These are phyloP conservation scores for Pachyseris speciosa DNA, from an alignment of 64 coral and sea anemone genomes.

Conservation along the genomic window DNA sequence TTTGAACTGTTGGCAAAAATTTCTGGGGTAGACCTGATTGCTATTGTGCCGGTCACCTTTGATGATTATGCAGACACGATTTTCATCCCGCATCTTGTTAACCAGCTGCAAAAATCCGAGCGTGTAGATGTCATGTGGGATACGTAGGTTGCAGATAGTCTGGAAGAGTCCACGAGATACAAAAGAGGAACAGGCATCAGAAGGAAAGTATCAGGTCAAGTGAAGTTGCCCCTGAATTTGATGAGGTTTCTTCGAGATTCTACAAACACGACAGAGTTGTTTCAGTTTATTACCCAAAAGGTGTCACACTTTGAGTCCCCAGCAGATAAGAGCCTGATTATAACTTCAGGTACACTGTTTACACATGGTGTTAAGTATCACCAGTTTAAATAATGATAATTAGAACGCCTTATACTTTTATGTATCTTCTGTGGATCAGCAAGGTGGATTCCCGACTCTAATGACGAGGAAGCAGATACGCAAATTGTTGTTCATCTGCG, in stretches of 20 bases:
- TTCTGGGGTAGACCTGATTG: not conserved
- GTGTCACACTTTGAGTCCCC: conserved; percentile 6
- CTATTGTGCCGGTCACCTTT: not conserved
- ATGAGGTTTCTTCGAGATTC: conserved; percentile 9
- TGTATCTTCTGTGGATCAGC: no score
- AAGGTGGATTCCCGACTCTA: not conserved
- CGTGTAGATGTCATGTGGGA: not conserved
- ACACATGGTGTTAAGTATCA: not conserved
- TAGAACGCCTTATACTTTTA: not conserved
- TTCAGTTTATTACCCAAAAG: conserved; percentile 21
- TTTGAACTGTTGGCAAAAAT: not conserved
- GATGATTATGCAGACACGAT: conserved; percentile 15
- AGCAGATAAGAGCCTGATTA: not conserved
- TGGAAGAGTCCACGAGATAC: not conserved
- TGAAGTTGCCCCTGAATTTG: conserved; percentile 7
- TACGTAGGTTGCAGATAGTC: not conserved
- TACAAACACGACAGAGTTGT: conserved; percentile 11
- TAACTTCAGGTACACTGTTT: conserved; percentile 26
- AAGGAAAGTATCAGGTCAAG: not conserved
- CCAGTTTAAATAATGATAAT: not conserved
- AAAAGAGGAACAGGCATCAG: not conserved
- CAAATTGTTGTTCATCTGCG: conserved; percentile 27
- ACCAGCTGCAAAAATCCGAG: not conserved
- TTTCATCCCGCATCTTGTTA: conserved; percentile 5
- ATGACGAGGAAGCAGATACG: conserved; percentile 35